phyloP scores from a whole-genome alignment of 2,113 vertebrate species.

The Semnornis frantzii region DNA sequence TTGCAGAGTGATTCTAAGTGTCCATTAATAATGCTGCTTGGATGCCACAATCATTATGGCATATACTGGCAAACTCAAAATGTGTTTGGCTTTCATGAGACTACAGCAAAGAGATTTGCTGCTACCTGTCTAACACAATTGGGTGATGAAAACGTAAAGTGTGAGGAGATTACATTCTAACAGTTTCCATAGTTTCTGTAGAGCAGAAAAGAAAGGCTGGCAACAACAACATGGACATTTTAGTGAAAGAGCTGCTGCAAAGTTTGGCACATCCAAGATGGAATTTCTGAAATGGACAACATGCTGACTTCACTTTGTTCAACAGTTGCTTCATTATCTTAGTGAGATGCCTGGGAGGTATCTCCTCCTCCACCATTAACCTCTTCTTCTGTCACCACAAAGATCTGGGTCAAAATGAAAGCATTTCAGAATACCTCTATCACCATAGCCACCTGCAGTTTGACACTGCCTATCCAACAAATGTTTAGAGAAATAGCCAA shows the following conservation, averaged over 20 bases:
- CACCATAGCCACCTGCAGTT: not conserved
- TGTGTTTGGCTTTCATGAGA: not conserved
- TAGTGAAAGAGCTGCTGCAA: not conserved
- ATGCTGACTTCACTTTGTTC: not conserved
- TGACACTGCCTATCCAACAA: not conserved
- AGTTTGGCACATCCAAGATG: not conserved
- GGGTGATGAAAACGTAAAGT: not conserved
- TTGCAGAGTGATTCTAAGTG: not conserved
- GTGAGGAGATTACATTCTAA: not conserved
- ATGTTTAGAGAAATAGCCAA: not conserved
- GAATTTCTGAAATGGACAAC: not conserved
- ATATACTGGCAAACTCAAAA: not conserved
- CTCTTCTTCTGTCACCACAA: not conserved
- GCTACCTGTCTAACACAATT: not conserved
- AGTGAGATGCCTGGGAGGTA: not conserved
- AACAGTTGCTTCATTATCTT: not conserved
- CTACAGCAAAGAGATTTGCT: not conserved
- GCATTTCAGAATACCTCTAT: not conserved
- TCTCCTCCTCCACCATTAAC: not conserved
- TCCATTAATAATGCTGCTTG: not conserved
- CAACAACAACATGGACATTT: not conserved
- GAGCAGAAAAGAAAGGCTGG: not conserved
- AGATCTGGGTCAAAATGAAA: not conserved
- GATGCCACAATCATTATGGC: not conserved
- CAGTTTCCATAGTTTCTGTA: not conserved